Evolutionary conservation across 64 coral and sea anemone genomes (phyloP), one percentile per base, ranked within the genome.

Genomic region (Montipora foliosa): DNA sequence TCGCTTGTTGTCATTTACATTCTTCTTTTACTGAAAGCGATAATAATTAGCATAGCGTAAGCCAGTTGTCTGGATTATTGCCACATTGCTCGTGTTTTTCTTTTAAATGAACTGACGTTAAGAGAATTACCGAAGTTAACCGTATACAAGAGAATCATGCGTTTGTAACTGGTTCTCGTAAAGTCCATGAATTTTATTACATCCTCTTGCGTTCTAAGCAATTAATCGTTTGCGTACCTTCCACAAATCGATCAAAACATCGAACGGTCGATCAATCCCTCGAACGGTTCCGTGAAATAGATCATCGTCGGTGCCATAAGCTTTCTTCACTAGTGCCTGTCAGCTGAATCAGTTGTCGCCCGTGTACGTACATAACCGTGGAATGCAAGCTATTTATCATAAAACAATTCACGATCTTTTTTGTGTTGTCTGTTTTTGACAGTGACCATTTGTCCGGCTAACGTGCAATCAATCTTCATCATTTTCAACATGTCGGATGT

Each of bases 351-450:
- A 86, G 15, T 70, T 86, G 71, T 46, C 82, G 2, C 82, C 44
- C 82, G 66, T 86, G 82, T 86, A n/a, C 45, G 48, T 71, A 86
- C 66, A 86, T 64, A 21, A 86, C 82, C 66, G n/a, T 72, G 62
- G 82, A 86, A 86, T 64, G 82, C 19, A 17, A 86, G 7, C 0
- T 50, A 86, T 86, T 70, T 51, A 71, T 78, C 46, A 12, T 16
- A 44, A 51, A 86, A 71, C 71, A 86, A 66, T 86, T 49, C 5
- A 21, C 66, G 45, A 49, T 5, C 49, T 17, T 71, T 86, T 86
- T 13, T 50, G 16, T 83, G 81, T 67, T 71, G 17, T 49, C 45
- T 50, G 8, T 44, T 67, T 71, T 50, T 71, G 44, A 48, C 62
- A 67, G 47, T 22, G 64, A 24, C 66, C 46, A 5, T 49, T n/a